These are phyloP conservation scores for Drosophila ochracea DNA, from an alignment of 2,888 invertebrate species.

Conservation along the genomic window DNA sequence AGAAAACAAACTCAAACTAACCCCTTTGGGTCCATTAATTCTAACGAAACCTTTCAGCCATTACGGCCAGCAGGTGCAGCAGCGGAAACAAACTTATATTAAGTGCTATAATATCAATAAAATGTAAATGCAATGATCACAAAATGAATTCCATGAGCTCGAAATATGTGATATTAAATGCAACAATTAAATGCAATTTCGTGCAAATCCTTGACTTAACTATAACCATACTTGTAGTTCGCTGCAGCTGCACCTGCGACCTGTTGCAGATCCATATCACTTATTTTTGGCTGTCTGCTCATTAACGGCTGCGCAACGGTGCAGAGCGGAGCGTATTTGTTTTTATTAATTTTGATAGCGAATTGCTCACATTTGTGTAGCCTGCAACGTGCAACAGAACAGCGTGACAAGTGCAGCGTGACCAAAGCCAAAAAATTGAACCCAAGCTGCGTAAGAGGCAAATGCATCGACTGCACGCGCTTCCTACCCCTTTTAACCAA, in stretches of 20 bases:
- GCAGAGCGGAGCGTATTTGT: conserved; percentile 53
- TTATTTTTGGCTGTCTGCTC: conserved; percentile 50
- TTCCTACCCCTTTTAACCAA: conserved; percentile 32
- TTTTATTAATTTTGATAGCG: conserved; percentile 72
- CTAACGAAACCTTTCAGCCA: conserved; percentile 66
- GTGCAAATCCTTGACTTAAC: conserved; percentile 57
- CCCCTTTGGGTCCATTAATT: conserved; percentile 56
- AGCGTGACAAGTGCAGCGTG: conserved; percentile 52
- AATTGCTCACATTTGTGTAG: conserved; percentile 51
- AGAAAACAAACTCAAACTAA: conserved; percentile 24
- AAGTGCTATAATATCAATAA: conserved; percentile 53
- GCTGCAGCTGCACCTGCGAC: conserved; percentile 54
- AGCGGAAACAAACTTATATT: conserved; percentile 3
- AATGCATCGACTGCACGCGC: conserved; percentile 29
- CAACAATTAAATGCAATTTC: conserved; percentile 73
- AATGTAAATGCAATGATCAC: conserved; percentile 31
- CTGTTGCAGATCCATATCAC: conserved; percentile 64
- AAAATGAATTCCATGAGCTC: conserved; percentile 6
- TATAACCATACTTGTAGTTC: conserved; percentile 29
- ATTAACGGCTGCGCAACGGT: conserved; percentile 59
- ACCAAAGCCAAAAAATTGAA: conserved; percentile 55
- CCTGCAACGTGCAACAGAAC: conserved; percentile 59
- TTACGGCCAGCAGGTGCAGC: conserved; percentile 52
- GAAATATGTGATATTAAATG: conserved; percentile 12
- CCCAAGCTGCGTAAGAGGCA: conserved; percentile 15